These are phyloP conservation scores for Spodoptera picta DNA, from an alignment of 2,888 invertebrate species.

Conservation along the genomic window DNA sequence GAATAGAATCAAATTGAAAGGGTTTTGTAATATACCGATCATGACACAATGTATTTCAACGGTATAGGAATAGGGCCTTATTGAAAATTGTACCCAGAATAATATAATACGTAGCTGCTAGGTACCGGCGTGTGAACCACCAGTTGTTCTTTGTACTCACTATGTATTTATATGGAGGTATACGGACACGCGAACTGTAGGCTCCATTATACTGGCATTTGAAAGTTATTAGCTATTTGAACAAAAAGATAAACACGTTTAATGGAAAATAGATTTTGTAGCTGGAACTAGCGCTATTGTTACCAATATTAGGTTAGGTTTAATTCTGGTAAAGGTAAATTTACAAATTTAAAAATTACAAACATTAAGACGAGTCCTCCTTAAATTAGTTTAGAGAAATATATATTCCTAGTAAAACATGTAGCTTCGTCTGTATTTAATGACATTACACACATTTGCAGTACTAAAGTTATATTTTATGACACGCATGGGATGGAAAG, in stretches of 20 bases:
- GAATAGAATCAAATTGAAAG: slow-evolving; percentile 31
- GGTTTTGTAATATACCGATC: slow-evolving; percentile 31
- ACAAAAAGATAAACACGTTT: background rate
- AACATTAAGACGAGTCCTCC: too few relatives aligned
- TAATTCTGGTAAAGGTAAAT: too few relatives aligned
- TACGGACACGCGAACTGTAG: slow-evolving; percentile 55
- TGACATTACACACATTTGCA: slow-evolving; percentile 24
- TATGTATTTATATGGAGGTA: slow-evolving; percentile 34
- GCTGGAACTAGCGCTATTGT: too few relatives aligned
- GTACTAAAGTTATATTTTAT: slow-evolving; percentile 31
- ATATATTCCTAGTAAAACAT: background rate
- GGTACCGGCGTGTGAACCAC: slow-evolving; percentile 53
- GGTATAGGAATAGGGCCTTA: slow-evolving; percentile 27
- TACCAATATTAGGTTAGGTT: too few relatives aligned
- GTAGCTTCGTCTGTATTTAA: slow-evolving; percentile 1
- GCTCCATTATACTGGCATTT: slow-evolving; percentile 41
- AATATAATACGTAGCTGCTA: slow-evolving; percentile 24
- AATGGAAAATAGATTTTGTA: background rate
- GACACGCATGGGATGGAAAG: slow-evolving; percentile 22
- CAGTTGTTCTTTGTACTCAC: slow-evolving; percentile 53
- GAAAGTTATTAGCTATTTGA: slow-evolving; percentile 21
- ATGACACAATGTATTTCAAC: slow-evolving; percentile 17
- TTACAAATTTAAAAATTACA: too few relatives aligned
- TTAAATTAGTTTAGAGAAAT: too few relatives aligned
- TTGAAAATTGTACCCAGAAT: slow-evolving; percentile 42